These are phyloP conservation scores for Agonopterix heracliana DNA, from an alignment of 2,888 invertebrate genomes.

Conservation along the genomic window DNA sequence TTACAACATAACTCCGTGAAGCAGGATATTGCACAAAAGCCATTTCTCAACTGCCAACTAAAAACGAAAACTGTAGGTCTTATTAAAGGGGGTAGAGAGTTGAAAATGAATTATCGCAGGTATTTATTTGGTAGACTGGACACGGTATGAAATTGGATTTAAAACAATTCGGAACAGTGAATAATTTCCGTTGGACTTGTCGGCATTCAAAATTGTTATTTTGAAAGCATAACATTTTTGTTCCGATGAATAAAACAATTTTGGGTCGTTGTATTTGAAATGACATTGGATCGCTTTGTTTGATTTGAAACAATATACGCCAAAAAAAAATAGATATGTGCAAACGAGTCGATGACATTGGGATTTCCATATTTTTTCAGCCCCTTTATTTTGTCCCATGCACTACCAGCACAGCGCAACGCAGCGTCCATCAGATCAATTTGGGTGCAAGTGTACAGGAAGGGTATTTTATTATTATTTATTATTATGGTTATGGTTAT, in stretches of 20 bases:
- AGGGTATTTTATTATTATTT: too few relatives aligned
- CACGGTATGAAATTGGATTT: conserved; percentile 8
- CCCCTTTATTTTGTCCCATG: too few relatives aligned
- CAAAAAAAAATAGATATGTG: too few relatives aligned
- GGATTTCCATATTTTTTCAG: too few relatives aligned
- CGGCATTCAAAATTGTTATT: conserved; percentile 6
- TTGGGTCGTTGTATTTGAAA: background rate
- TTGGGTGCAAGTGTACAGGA: too few relatives aligned
- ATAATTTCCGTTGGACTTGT: conserved; percentile 7
- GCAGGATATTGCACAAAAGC: background rate
- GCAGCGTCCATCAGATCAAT: too few relatives aligned
- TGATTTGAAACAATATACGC: too few relatives aligned
- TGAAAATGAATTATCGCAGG: background rate
- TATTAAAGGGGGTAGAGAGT: background rate
- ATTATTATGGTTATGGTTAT: too few relatives aligned
- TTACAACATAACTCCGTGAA: background rate
- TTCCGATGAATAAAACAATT: background rate
- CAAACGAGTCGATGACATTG: too few relatives aligned
- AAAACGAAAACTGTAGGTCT: background rate
- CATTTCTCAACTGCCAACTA: background rate
- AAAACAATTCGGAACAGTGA: conserved; percentile 9
- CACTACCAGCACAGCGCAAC: too few relatives aligned
- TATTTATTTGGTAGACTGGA: conserved; percentile 6
- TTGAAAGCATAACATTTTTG: conserved; percentile 5
- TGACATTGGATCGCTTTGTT: too few relatives aligned